Base-by-base conservation (phyloP, 2,888 invertebrate genomes). In the Drosophila cyrtoloma region DNA sequence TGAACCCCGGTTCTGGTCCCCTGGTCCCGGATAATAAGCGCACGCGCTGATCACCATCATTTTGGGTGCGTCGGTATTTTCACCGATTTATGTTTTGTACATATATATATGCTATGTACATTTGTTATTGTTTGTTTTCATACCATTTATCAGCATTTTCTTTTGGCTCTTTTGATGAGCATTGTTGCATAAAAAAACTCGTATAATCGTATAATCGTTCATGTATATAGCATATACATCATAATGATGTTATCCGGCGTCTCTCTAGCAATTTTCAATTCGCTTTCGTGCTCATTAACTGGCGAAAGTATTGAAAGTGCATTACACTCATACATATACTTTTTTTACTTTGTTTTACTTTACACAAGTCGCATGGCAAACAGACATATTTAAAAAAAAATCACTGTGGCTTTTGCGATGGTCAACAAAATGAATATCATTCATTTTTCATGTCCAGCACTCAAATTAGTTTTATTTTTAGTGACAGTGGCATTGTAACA, bases 401-500 rank as follows among this genome's bases (percentile, higher is more conserved):
- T 22, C 30, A 30, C 22, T n/a, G n/a, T 62, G 55, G n/a, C 44
- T 50, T 47, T 67, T 68, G 16, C 37, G 66, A 44, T 80, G 77
- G 68, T 77, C 62, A 77, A 63, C 37, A 67, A 52, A 66, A 68
- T 33, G 62, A 44, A 50, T 79, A 51, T 26, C 28, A 47, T 50
- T 67, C 35, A 22, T 55, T 59, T 32, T 32, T 32, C 50, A 55
- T 77, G 73, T 73, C 69, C 82, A 81, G 78, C 63, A 58, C 58
- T 44, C 37, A 50, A 6, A 51, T 30, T 63, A 60, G 51, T 88
- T 47, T 47, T 86, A 86, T 88, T 80, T 79, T 71, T 90, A 86
- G 80, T 71, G 71, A 35, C 70, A 58, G 42, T 78, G 80, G 78
- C 89, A 86, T 78, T 86, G 86, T 89, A 89, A 90, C 69, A 62